phyloP scores from a whole-genome alignment of 2,797 vertebrate genomes.

The Cebuella pygmaea region DNA sequence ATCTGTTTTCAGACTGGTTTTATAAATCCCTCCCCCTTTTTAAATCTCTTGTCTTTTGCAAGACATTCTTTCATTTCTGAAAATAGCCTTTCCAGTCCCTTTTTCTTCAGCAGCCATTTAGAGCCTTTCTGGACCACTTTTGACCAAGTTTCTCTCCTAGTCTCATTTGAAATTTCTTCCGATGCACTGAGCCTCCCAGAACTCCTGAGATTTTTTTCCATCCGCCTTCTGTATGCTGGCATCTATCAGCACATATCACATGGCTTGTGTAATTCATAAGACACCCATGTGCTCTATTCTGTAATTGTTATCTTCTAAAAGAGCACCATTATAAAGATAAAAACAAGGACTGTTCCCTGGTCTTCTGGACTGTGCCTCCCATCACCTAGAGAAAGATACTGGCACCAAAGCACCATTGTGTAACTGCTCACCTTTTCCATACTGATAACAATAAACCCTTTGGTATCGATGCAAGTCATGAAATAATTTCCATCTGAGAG shows the following conservation, averaged over 20 bases:
- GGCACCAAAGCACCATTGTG: neutral
- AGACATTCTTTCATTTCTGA: neutral
- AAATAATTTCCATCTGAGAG: slow-evolving; percentile 26
- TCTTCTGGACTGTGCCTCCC: neutral
- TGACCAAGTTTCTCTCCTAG: neutral
- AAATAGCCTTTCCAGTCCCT: neutral
- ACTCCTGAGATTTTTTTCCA: neutral
- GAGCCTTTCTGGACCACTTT: neutral
- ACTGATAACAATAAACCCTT: slow-evolving; percentile 14
- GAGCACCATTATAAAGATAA: neutral
- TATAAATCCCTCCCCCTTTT: neutral
- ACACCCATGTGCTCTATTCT: neutral
- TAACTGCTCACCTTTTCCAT: slow-evolving; percentile 2
- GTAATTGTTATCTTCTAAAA: neutral
- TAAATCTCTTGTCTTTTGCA: neutral
- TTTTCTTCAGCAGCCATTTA: neutral
- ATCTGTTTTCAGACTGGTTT: neutral
- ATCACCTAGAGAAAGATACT: neutral
- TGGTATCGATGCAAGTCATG: neutral
- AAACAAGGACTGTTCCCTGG: neutral
- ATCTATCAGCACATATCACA: neutral
- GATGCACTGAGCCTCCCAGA: neutral
- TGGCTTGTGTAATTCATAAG: neutral
- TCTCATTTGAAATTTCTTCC: slow-evolving; percentile 1
- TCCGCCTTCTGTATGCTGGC: neutral